Evolutionary conservation across 2,797 vertebrate genomes (phyloP).

Genomic region (Neosilurus hyrtlii): DNA sequence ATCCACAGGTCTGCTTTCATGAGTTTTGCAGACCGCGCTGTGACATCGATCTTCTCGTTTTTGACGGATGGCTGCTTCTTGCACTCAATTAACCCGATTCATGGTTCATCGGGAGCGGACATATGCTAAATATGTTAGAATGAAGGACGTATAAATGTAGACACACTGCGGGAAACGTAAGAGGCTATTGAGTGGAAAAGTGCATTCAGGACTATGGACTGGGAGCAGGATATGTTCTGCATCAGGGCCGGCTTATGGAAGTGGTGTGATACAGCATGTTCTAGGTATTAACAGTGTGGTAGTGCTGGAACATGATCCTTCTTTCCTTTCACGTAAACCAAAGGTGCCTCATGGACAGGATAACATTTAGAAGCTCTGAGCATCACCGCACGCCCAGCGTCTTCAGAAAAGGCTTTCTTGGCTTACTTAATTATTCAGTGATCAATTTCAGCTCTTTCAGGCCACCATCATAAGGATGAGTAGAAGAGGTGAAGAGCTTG

Average conservation of each 20-base stretch:
- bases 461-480: not conserved
- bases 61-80: conserved; percentile 25
- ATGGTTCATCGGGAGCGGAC: conserved; percentile 6
- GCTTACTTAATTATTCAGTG: conserved; percentile 23
- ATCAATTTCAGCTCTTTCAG: conserved; percentile 12
- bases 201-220: not conserved
- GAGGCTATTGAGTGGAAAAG: conserved; percentile 27
- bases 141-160: not conserved
- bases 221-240: conserved; percentile 40
- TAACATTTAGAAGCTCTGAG: not conserved
- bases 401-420: conserved; percentile 5
- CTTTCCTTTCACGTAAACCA: not conserved
- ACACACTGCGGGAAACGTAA: conserved; percentile 12
- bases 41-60: conserved; percentile 6
- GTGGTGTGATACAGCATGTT: not conserved
- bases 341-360: not conserved
- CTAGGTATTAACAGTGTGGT: not conserved
- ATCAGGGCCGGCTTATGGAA: not conserved
- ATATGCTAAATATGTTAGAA: conserved; percentile 31
- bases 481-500: not conserved
- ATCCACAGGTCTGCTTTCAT: conserved; percentile 23
- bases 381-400: not conserved
- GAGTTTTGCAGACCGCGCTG: conserved; percentile 22
- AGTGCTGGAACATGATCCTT: not conserved
- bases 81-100: conserved; percentile 41